phyloP scores from a whole-genome alignment of 2,797 vertebrate species.

The Fringilla coelebs region DNA sequence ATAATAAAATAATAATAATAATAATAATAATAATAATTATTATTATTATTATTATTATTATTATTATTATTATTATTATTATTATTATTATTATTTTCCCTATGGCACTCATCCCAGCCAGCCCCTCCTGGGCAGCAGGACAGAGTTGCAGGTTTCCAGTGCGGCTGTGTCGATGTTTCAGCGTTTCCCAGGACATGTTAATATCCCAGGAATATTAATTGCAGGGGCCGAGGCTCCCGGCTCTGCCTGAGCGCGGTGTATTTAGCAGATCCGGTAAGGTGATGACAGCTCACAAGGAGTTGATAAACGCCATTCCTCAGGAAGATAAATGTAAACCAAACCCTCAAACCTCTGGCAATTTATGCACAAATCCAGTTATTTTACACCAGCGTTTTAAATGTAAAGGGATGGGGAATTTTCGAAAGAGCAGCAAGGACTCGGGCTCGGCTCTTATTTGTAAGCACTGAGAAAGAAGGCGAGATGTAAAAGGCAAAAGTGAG shows the following conservation, averaged over 20 bases:
- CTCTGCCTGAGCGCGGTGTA: not conserved
- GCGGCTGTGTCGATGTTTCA: not conserved
- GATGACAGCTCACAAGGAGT: constrained; percentile 42
- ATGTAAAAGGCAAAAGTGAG: not conserved
- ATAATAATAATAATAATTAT: too few species aligned
- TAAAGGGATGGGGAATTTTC: not conserved
- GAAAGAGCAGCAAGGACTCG: not conserved
- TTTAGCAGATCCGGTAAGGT: constrained; percentile 10
- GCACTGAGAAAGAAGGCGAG: not conserved
- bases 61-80: too few species aligned
- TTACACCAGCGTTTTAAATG: not conserved
- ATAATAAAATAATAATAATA: not conserved
- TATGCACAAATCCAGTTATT: constrained; percentile 13
- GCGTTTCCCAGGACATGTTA: not conserved
- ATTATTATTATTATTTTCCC: too few species aligned
- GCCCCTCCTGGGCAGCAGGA: not conserved
- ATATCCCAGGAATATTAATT: not conserved
- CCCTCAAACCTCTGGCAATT: constrained; percentile 23
- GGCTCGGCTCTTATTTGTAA: not conserved
- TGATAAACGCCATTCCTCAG: constrained; percentile 46
- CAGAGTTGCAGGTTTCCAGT: not conserved
- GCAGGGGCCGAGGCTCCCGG: not conserved
- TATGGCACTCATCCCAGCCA: not conserved
- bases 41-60: too few species aligned
- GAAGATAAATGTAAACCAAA: constrained; percentile 50